Conservation (phyloP, 1,140 invertebrate species). For the Marisa cornuarietis region DNA sequence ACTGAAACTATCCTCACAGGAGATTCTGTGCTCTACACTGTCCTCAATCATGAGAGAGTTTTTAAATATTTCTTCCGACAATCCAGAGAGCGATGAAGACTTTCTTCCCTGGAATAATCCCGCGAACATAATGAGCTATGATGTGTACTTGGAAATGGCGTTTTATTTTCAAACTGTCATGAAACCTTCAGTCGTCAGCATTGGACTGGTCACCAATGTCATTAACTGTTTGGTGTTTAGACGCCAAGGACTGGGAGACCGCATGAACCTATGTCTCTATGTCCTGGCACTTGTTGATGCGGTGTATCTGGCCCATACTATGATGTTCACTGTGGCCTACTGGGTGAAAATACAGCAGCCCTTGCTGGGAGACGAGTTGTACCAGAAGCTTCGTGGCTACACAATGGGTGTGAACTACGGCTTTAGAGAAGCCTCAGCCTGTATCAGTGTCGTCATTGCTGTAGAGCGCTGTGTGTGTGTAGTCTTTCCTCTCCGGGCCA, state of each 20-base stretch:
- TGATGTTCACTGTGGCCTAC: neutral
- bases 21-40: too few relatives aligned
- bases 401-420: neutral
- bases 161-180: neutral
- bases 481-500: neutral
- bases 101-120: neutral
- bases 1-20: too few relatives aligned
- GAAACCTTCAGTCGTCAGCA: neutral
- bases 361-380: neutral
- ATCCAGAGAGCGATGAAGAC: too few relatives aligned
- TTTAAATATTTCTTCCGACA: too few relatives aligned
- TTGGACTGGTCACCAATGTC: neutral
- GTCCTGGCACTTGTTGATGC: neutral
- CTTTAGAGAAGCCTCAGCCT: neutral
- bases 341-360: neutral
- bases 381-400: neutral
- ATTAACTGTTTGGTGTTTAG: neutral
- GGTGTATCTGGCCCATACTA: neutral
- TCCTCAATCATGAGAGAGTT: too few relatives aligned
- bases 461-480: slow-evolving; percentile 1
- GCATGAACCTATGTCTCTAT: neutral
- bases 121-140: neutral
- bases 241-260: too few relatives aligned
- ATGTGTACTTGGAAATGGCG: neutral
- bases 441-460: neutral